Evolutionary conservation across 35 echinoderm and acorn worm species (phyloP), one percentile per base, ranked within the genome.

Genomic region (Ophioderma brevispina): DNA sequence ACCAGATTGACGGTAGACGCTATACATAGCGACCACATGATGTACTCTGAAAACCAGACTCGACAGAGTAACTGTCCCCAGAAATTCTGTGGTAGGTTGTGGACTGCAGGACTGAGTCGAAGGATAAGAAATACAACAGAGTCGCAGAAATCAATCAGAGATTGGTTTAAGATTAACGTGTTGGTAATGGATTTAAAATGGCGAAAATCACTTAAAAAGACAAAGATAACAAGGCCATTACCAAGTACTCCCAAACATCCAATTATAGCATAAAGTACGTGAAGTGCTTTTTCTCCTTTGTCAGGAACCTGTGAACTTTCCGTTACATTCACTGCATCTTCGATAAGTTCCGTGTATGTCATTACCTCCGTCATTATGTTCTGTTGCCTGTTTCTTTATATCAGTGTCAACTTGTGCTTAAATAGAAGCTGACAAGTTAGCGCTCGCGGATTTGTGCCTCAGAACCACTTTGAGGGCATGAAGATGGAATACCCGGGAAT

Each of bases 1-100:
- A 97, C 95, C 0, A 97, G 80, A 86, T 94, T 94, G 23, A 86
- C 84, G 0, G 95, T 97, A 15, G 95, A 92, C 14, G 92, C 89
- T n/a, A 97, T 88, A 79, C 91, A 92, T 32, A 94, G 59, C 21
- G 88, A 84, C 95, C 95, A 97, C 6, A 97, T 75, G 3, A 94
- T 76, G 42, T 91, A 91, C 35, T 97, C 95, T 0, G 92, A 86
- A 46, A 91, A 83, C 92, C 92, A 87, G 33, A 97, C 11, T 2
- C 92, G 78, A 76, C 95, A 97, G 13, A 92, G 78, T 1, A 94
- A 36, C 46, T 94, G 88, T 21, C 82, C 85, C 15, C 82, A 36
- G n/a, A 50, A 35, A 13, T 76, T 76, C 31, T 84, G 55, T 31
- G 49, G 46, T 64, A 94, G 33, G 18, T 31, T 85, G 14, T 89